Conservation (phyloP, 2,888 invertebrate genomes). For the Drosophila suboccidentalis region DNA sequence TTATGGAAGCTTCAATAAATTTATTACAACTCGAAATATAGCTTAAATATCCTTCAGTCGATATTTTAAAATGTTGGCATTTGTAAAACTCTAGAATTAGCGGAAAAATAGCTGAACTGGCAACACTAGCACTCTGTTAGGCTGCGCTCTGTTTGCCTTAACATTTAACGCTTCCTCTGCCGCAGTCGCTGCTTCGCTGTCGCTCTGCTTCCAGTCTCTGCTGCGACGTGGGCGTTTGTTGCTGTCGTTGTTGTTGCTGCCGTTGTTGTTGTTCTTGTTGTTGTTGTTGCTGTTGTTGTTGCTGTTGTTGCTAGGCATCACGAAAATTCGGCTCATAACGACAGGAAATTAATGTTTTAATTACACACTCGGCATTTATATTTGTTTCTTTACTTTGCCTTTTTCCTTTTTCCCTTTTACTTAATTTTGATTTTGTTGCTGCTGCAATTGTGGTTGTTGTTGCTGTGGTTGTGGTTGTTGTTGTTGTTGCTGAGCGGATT, state of each 20-base stretch:
- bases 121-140: neutral
- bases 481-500: conserved; percentile 21
- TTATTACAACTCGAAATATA: no score
- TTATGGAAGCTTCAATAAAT: no score
- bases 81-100: no score
- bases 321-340: conserved; percentile 52
- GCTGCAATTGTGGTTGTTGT: neutral
- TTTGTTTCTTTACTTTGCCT: conserved; percentile 2
- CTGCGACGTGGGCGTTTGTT: conserved; percentile 20
- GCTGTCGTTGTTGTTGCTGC: conserved; percentile 20
- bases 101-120: no score
- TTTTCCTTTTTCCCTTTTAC: conserved; percentile 1
- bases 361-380: conserved; percentile 46
- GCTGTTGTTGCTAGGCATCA: conserved; percentile 48
- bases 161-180: conserved; percentile 25
- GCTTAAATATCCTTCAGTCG: no score
- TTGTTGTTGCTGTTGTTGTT: conserved; percentile 31
- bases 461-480: conserved; percentile 6
- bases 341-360: conserved; percentile 77
- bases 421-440: neutral
- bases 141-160: conserved; percentile 38
- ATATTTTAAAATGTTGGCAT: no score
- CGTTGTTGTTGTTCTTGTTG: no score
- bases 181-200: conserved; percentile 7
- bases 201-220: conserved; percentile 13